These are phyloP conservation scores for Tyto alba DNA, from an alignment of 2,113 vertebrate species.

Conservation along the genomic window DNA sequence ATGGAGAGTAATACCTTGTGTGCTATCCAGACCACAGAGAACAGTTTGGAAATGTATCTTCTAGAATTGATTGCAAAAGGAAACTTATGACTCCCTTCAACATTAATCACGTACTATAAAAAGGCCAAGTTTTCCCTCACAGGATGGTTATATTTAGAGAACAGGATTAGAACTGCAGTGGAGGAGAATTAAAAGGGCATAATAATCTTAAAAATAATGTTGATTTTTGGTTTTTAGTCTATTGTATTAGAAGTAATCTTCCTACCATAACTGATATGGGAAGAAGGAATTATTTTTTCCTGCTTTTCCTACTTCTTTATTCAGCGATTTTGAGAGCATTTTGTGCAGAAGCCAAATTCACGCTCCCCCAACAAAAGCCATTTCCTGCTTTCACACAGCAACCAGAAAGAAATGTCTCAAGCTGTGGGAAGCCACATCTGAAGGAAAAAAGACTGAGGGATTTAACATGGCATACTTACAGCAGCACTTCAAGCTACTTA, in stretches of 20 bases:
- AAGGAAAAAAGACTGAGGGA: not conserved
- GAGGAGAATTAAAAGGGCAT: not conserved
- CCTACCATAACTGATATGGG: not conserved
- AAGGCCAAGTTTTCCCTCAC: not conserved
- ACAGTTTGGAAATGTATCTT: not conserved
- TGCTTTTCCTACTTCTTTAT: constrained; percentile 11
- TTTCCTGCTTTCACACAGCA: constrained; percentile 57
- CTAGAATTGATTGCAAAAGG: not conserved
- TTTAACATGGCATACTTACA: not conserved
- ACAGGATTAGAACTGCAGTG: not conserved
- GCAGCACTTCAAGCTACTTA: constrained; percentile 27
- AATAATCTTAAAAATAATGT: not conserved
- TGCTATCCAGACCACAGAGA: not conserved
- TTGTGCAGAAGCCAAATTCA: constrained; percentile 43
- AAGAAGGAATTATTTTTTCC: constrained; percentile 7
- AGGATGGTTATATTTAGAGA: not conserved
- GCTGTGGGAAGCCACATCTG: constrained; percentile 59
- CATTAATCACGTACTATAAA: not conserved
- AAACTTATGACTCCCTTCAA: not conserved
- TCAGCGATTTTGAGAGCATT: not conserved
- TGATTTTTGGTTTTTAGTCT: not conserved
- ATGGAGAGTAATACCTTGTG: not conserved
- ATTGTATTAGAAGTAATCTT: not conserved
- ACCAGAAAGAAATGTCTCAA: constrained; percentile 9
- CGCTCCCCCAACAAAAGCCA: constrained; percentile 37